A percentile compares a stretch with the other conserved stretches of the same genome.
phyloP scores from a whole-genome alignment of 2,113 vertebrate genomes.

The Arothron firmamentum region DNA sequence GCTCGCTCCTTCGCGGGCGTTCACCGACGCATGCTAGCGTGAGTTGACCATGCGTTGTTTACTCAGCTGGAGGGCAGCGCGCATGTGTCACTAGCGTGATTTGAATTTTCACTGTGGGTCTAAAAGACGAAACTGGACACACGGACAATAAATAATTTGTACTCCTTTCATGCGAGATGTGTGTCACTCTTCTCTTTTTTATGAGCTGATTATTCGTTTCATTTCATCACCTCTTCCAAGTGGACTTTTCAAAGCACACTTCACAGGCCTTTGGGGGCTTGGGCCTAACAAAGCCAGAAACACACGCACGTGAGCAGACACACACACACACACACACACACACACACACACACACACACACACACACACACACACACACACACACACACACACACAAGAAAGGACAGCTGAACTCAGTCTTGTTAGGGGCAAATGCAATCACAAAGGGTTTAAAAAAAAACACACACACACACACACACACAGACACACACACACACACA shows the following conservation, averaged over 20 bases:
- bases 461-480: conserved; percentile 58
- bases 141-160: conserved; percentile 67
- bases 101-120: conserved; percentile 27
- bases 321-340: conserved; percentile 13
- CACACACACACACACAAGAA: conserved; percentile 16
- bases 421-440: conserved; percentile 69
- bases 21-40: no score
- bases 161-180: conserved; percentile 61
- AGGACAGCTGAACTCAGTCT: conserved; percentile 70
- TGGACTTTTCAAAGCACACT: conserved; percentile 70
- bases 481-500: conserved; percentile 28
- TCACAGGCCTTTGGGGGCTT: conserved; percentile 60
- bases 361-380: neutral
- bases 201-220: conserved; percentile 67
- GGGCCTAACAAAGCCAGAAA: conserved; percentile 65
- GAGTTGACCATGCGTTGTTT: neutral
- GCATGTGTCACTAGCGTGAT: conserved; percentile 4
- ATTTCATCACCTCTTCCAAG: conserved; percentile 73
- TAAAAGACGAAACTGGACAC: conserved; percentile 35
- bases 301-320: conserved; percentile 16
- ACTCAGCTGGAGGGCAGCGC: conserved; percentile 21
- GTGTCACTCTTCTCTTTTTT: conserved; percentile 61
- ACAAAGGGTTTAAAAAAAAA: conserved; percentile 64
- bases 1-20: no score
- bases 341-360: conserved; percentile 18